phyloP scores from a whole-genome alignment of 1,140 invertebrate species.

The Drosophila dunni region DNA sequence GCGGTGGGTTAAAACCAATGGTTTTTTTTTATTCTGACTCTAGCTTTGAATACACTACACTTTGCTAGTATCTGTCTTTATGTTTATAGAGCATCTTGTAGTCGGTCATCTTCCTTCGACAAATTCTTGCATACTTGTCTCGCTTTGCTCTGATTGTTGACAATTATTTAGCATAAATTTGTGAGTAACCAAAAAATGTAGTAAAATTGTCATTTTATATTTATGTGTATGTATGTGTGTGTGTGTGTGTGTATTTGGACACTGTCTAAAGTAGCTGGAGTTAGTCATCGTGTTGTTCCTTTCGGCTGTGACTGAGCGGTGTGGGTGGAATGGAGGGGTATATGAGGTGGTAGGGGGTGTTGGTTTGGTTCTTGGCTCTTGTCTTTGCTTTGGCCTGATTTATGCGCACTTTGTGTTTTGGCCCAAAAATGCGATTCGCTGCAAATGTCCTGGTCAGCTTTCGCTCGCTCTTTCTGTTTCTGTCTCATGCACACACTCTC shows the following conservation, averaged over 20 bases:
- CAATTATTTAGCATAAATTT: conserved; percentile 72
- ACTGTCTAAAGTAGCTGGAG: not conserved
- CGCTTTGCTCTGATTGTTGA: conserved; percentile 48
- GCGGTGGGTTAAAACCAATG: conserved; percentile 39
- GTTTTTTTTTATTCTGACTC: conserved; percentile 12
- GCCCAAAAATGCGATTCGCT: conserved; percentile 49
- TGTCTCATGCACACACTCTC: not conserved
- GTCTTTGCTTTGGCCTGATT: conserved; percentile 73
- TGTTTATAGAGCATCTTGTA: too few relatives aligned
- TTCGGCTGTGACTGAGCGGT: not conserved
- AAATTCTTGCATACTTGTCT: not conserved
- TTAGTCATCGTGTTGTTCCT: not conserved
- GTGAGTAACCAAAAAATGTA: conserved; percentile 49
- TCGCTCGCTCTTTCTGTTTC: not conserved
- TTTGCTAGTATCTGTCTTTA: too few relatives aligned
- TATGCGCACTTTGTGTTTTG: conserved; percentile 67
- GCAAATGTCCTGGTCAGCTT: conserved; percentile 40
- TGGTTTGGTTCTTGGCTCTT: conserved; percentile 38
- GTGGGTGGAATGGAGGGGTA: too few relatives aligned
- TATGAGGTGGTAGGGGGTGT: not conserved
- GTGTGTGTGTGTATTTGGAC: not conserved
- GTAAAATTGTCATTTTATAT: conserved; percentile 40
- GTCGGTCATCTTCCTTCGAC: too few relatives aligned
- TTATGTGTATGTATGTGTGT: not conserved
- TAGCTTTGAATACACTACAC: too few relatives aligned